Evolutionary conservation across 2,888 invertebrate species (phyloP).

Genomic region (Cistogaster globosa): DNA sequence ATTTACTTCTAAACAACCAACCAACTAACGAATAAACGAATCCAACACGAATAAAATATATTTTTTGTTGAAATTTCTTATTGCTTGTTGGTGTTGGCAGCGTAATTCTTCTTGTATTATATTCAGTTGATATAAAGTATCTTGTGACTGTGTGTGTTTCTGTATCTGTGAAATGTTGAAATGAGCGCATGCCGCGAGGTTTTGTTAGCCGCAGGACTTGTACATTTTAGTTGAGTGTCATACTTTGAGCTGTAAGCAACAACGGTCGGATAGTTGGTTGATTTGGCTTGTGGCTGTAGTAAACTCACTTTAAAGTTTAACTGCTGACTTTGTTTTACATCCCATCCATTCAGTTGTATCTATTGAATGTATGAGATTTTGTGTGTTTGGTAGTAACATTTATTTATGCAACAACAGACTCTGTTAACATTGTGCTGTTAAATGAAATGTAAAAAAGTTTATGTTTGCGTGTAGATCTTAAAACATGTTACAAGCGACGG

Average conservation of each 20-base stretch:
- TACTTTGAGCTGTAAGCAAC: conserved; percentile 77
- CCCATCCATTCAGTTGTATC: not conserved
- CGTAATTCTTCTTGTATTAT: too few relatives aligned
- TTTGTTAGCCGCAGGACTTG: conserved; percentile 79
- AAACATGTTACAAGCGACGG: conserved; percentile 20
- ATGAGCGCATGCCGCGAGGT: too few relatives aligned
- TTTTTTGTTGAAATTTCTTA: too few relatives aligned
- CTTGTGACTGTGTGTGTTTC: too few relatives aligned
- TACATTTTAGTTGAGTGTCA: conserved; percentile 77
- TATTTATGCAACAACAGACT: conserved; percentile 16
- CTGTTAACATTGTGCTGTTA: conserved; percentile 51
- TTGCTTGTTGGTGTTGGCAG: too few relatives aligned
- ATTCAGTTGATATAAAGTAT: too few relatives aligned
- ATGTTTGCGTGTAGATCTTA: conserved; percentile 24
- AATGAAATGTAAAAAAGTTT: conserved; percentile 17
- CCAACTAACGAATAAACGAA: too few relatives aligned
- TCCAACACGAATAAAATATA: too few relatives aligned
- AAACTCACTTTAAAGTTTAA: conserved; percentile 31
- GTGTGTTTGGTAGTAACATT: conserved; percentile 27
- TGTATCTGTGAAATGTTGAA: too few relatives aligned
- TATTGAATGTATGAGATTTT: not conserved
- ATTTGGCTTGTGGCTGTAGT: conserved; percentile 11
- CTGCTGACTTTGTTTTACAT: conserved; percentile 4
- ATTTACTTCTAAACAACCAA: too few relatives aligned
- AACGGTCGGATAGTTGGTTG: conserved; percentile 66